Conservation (phyloP, 2,797 vertebrate species). For the Scyliorhinus canicula region DNA sequence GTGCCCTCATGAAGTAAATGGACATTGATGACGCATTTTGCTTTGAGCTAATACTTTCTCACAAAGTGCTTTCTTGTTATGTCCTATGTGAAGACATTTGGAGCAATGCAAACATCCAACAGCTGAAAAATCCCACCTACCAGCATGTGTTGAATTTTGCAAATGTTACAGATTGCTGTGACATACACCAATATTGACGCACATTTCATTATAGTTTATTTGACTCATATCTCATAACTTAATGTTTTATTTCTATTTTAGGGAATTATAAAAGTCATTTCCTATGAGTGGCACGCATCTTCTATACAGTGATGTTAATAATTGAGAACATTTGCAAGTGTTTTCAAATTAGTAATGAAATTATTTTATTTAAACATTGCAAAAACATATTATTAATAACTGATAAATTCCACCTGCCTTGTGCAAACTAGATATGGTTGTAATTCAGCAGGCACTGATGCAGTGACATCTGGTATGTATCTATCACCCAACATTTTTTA, state of each 20-base stretch:
- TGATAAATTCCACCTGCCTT: not conserved
- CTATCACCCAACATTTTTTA: not conserved
- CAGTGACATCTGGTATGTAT: not conserved
- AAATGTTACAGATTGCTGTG: slow-evolving; percentile 7
- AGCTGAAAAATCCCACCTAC: not conserved
- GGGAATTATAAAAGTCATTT: slow-evolving; percentile 6
- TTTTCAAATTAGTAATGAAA: not conserved
- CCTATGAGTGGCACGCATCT: not conserved
- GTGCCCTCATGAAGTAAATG: not conserved
- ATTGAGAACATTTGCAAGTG: not conserved
- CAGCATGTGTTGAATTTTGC: not conserved
- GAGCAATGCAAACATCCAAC: not conserved
- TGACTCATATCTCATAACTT: not conserved
- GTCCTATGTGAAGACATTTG: not conserved
- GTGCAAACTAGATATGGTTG: not conserved
- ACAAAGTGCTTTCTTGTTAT: not conserved
- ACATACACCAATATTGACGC: slow-evolving; percentile 12
- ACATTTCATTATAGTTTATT: not conserved
- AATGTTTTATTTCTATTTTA: slow-evolving; percentile 4
- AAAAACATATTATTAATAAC: slow-evolving; percentile 32
- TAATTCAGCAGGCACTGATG: not conserved
- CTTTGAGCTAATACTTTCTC: not conserved
- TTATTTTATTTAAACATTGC: not conserved
- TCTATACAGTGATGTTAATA: not conserved
- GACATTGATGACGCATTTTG: not conserved